Conservation (phyloP, 92 coral and sea anemone species). For the Blastomussa wellsi region DNA sequence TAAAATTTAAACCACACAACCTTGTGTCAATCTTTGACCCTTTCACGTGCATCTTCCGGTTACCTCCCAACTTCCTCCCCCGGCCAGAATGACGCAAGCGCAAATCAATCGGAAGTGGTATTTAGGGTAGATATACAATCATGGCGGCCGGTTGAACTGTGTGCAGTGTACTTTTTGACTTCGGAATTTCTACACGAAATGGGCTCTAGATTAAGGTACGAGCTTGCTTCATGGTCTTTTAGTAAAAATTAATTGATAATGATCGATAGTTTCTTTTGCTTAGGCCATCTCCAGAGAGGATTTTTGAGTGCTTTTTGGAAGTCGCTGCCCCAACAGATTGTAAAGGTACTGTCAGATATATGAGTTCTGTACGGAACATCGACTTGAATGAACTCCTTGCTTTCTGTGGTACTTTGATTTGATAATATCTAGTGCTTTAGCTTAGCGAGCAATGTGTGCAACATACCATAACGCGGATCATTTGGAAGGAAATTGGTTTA, state of each 20-base stretch:
- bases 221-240: background rate
- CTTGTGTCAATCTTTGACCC: background rate
- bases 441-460: background rate
- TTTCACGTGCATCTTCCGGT: slow-evolving; percentile 22
- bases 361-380: background rate
- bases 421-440: background rate
- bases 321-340: slow-evolving; percentile 67
- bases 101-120: slow-evolving; percentile 40
- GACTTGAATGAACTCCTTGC: background rate
- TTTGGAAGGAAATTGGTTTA: background rate
- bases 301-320: slow-evolving; percentile 92
- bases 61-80: slow-evolving; percentile 44
- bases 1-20: background rate
- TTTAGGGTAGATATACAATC: slow-evolving; percentile 33
- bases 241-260: background rate
- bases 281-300: slow-evolving; percentile 84
- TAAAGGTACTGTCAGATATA: slow-evolving; percentile 12
- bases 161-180: background rate
- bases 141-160: slow-evolving; percentile 57
- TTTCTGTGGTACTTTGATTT: background rate
- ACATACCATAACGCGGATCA: background rate
- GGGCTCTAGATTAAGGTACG: slow-evolving; percentile 97
- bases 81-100: slow-evolving; percentile 54
- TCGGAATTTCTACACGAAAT: slow-evolving; percentile 50
- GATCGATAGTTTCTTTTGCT: background rate